Base-by-base conservation (phyloP, 2,888 invertebrate genomes). In the Epirrhoe tristata region DNA sequence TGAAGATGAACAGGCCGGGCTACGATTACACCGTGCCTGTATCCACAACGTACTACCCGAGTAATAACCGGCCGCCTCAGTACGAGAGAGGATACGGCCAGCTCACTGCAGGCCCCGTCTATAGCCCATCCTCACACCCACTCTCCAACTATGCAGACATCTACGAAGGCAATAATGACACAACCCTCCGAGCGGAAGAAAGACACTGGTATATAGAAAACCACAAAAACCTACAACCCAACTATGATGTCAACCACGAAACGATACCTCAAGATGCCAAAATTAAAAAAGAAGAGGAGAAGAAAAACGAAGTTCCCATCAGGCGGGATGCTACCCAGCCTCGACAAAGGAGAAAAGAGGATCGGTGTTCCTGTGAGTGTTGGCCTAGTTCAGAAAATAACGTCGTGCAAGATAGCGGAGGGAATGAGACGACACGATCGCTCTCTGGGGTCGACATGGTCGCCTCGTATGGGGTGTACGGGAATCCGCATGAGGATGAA, bases 1-100 rank as follows among this genome's bases (percentile, higher is more conserved):
- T 88, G 86, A 93, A 93, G 87, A 93, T 93, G 93, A 93, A 91
- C 93, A 90, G 93, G 90, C 86, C 91, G 88, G 91, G 89, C 85
- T 93, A 91, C 89, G 91, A 93, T 79, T 93, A 90, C 78, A 87
- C 85, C 88, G 92, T 88, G 88, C 93, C 93, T 85, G 86, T 89
- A 80, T 89, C 92, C 76, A 89, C 91, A 70, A 87, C 91, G 61
- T 93, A 91, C 77, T 93, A 93, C 78, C 85, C 89, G 75, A 88
- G 86, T 77, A 90, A 87, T 83, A 91, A 85, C 77, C 87, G 90
- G 70, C 89, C 89, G 59, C 93, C 93, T 67, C 93, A 92, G 74
- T 93, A 93, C 85, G 93, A 93, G 51, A 89, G 91, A 55, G 87
- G 88, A 60, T 93, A 92, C 81, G 91, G 89, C 58, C 91, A 89